These are phyloP conservation scores for Cantharis rufa DNA, from an alignment of 2,888 invertebrate species.

Conservation along the genomic window DNA sequence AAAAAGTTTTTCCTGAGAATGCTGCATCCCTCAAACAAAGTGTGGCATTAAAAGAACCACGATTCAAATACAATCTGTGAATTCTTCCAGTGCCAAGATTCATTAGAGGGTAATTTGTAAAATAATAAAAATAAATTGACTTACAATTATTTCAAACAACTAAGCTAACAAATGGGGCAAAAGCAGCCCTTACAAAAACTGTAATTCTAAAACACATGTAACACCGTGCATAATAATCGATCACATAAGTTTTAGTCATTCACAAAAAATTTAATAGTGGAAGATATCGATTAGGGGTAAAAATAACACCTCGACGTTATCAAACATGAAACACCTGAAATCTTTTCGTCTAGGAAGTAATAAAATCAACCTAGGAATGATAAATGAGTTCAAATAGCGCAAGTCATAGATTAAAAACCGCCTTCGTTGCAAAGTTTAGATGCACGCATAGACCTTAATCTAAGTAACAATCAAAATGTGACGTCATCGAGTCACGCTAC, in stretches of 20 bases:
- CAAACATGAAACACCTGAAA: slow-evolving; percentile 14
- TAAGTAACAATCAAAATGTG: slow-evolving; percentile 49
- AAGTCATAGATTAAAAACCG: slow-evolving; percentile 46
- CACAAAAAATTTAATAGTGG: neutral
- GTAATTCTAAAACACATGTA: neutral
- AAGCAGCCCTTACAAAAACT: neutral
- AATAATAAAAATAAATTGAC: neutral
- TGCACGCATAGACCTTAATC: slow-evolving; percentile 48
- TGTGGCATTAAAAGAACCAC: slow-evolving; percentile 71
- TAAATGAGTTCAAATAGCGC: slow-evolving; percentile 35
- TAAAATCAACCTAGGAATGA: slow-evolving; percentile 8
- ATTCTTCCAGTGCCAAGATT: slow-evolving; percentile 72
- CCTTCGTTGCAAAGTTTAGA: slow-evolving; percentile 43
- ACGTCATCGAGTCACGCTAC: slow-evolving; percentile 50
- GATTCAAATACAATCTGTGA: slow-evolving; percentile 66
- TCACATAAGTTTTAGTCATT: neutral
- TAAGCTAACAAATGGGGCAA: neutral
- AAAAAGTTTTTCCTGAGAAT: neutral
- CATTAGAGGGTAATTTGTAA: slow-evolving; percentile 39
- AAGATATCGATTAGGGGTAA: neutral
- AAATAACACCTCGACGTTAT: neutral
- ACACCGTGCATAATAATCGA: neutral
- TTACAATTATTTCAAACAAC: neutral
- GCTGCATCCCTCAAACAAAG: slow-evolving; percentile 51
- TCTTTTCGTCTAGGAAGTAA: slow-evolving; percentile 21